These are phyloP conservation scores for Bucco capensis DNA, from an alignment of 2,113 vertebrate species.

Conservation along the genomic window DNA sequence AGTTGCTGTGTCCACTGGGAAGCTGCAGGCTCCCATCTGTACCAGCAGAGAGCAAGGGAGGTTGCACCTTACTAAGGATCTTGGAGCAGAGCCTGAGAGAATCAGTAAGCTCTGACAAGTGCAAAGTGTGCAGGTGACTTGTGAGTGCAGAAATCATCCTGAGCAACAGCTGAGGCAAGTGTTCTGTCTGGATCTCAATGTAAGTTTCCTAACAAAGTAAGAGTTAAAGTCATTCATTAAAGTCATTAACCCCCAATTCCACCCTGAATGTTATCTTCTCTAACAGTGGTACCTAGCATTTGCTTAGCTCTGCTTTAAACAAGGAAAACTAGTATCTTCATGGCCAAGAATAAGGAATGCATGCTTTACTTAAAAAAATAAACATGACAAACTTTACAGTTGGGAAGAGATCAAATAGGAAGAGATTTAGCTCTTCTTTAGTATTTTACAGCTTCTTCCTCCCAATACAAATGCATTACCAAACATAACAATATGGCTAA, in stretches of 20 bases:
- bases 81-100: conserved; percentile 96
- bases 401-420: not conserved
- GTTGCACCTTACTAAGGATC: conserved; percentile 98
- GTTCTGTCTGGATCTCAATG: conserved; percentile 98
- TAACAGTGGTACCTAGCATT: not conserved
- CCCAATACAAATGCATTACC: not conserved
- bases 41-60: conserved; percentile 86
- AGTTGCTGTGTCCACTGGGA: conserved; percentile 70
- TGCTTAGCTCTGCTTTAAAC: not conserved
- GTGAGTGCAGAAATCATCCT: conserved; percentile 94
- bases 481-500: not conserved
- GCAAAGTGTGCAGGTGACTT: conserved; percentile 84
- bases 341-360: not conserved
- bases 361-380: not conserved
- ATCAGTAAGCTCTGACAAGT: conserved; percentile 89
- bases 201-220: conserved; percentile 87
- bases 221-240: not conserved
- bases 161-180: conserved; percentile 92
- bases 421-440: not conserved
- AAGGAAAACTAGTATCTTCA: not conserved
- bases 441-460: not conserved
- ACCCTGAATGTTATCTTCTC: not conserved
- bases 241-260: not conserved
- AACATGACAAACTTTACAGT: not conserved
- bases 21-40: conserved; percentile 70